Conservation (phyloP, 2,888 invertebrate species). For the Smittia aterrima region DNA sequence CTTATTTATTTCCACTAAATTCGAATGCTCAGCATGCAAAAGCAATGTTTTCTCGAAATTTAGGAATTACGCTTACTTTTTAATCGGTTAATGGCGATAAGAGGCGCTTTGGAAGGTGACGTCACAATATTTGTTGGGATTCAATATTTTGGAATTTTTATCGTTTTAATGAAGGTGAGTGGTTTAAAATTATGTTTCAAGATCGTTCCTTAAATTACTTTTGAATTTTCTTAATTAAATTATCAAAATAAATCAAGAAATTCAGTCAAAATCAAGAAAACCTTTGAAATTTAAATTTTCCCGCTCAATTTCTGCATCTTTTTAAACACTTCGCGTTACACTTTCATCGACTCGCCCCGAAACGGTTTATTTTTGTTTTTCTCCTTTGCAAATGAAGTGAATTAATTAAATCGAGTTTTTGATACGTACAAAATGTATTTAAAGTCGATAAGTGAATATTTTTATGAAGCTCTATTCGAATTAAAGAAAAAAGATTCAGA, state of each 20-base stretch:
- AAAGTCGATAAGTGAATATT: too few species aligned
- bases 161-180: too few species aligned
- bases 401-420: too few species aligned
- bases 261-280: background rate
- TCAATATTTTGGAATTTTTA: too few species aligned
- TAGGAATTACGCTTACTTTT: constrained; percentile 26
- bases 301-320: background rate
- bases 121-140: background rate
- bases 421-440: too few species aligned
- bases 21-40: background rate
- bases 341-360: background rate
- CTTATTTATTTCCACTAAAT: background rate
- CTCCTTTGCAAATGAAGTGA: too few species aligned
- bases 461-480: too few species aligned
- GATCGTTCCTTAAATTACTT: too few species aligned
- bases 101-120: background rate
- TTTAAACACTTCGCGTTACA: background rate
- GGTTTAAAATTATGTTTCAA: too few species aligned
- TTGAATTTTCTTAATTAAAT: too few species aligned
- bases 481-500: too few species aligned
- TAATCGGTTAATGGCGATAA: constrained; percentile 30
- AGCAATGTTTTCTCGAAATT: background rate
- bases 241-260: background rate
- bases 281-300: too few species aligned
- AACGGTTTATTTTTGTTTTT: constrained; percentile 6